Evolutionary conservation across 2,888 invertebrate species (phyloP), one percentile per base, ranked within the genome.

Genomic region (Lasioglossum villosulum): DNA sequence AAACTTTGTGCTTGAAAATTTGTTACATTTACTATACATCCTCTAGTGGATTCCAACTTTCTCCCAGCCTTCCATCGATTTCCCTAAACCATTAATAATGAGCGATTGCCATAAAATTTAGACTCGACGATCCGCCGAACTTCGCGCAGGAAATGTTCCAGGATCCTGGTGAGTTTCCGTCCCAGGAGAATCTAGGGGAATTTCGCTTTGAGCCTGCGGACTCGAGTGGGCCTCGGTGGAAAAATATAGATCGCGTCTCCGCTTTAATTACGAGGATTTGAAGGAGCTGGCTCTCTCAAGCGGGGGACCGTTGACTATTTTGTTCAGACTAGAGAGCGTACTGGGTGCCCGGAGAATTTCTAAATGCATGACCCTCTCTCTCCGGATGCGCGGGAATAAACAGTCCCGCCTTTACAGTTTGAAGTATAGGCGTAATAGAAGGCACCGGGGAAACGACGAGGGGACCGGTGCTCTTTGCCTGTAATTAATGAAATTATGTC

Each of bases 401-500:
- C 48, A 66, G 66, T 34, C 23, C n/a, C 66, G n/a, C 37, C 37
- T 77, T 68, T 34, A 19, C 45, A 19, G 45, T n/a, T 68, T 19
- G 34, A 27, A 45, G 66, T 66, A 66, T 77, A 37, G 68, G 37
- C 23, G 63, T 12, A 37, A 66, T 66, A 30, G 66, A 66, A 34
- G 66, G 30, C 66, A 52, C n/a, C 23, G 52, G 52, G 23, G n/a
- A 52, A 52, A 52, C 27, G 56, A 63, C 42, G 63, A 75, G 19
- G 30, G 10, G 12, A 39, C 30, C 19, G 56, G 52, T 34, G 42
- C 59, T 79, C 74, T 74, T 39, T 75, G 37, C 48, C 45, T n/a
- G 37, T 63, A 75, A 75, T 63, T 75, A 83, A 83, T 52, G 39
- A 34, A 75, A 75, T 83, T 75, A 72, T 42, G 39, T 75, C 74